phyloP scores from a whole-genome alignment of 2,797 vertebrate species.

The Apogon talboti region DNA sequence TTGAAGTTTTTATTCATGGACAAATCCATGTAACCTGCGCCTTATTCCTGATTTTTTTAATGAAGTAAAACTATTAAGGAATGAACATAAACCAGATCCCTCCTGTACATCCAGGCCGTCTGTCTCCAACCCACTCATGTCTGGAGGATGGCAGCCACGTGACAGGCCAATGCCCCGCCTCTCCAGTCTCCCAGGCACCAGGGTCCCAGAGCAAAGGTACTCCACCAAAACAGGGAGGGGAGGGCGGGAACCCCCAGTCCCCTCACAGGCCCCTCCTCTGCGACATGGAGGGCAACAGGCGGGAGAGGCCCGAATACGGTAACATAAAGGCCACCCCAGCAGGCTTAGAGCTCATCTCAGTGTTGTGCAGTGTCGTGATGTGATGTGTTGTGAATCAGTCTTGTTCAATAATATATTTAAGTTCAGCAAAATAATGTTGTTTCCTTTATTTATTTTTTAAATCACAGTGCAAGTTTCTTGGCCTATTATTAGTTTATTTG shows the following conservation, averaged over 20 bases:
- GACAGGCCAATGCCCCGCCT: constrained; percentile 80
- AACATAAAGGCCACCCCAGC: constrained; percentile 75
- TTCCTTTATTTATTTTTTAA: not conserved
- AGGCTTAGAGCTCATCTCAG: constrained; percentile 59
- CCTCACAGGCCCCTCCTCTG: constrained; percentile 85
- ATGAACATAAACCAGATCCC: constrained; percentile 6
- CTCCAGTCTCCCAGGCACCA: constrained; percentile 75
- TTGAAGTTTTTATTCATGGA: not conserved
- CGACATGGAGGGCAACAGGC: constrained; percentile 90
- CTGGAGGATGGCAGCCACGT: constrained; percentile 86
- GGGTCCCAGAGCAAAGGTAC: constrained; percentile 84
- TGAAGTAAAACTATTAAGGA: constrained; percentile 1
- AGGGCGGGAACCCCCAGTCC: constrained; percentile 82
- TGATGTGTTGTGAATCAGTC: constrained; percentile 44
- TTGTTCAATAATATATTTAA: constrained; percentile 13
- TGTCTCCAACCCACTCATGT: constrained; percentile 87
- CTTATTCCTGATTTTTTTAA: not conserved
- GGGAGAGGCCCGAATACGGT: constrained; percentile 86
- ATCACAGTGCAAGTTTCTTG: too few relatives aligned
- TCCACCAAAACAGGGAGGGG: constrained; percentile 79
- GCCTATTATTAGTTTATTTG: not conserved
- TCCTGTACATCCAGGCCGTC: constrained; percentile 76
- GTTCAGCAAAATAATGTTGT: constrained; percentile 39
- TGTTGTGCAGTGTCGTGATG: constrained; percentile 51
- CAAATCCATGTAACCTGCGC: not conserved